These are phyloP conservation scores for Tubulanus polymorphus DNA, from an alignment of 2,888 invertebrate genomes.

Conservation along the genomic window DNA sequence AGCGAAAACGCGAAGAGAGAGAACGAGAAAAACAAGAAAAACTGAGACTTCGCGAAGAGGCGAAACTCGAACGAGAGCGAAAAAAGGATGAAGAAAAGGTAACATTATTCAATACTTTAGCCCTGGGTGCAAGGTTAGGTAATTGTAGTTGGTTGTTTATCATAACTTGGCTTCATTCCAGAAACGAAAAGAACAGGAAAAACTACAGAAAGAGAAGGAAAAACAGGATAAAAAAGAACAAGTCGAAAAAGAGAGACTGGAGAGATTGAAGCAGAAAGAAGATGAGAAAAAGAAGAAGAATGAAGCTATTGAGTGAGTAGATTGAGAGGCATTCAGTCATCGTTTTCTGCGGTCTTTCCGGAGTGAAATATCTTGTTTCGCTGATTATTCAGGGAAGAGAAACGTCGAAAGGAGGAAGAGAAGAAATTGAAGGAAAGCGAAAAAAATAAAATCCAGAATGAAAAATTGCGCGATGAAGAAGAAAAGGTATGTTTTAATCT, in stretches of 20 bases:
- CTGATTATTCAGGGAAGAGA: constrained; percentile 26
- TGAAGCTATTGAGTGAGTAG: constrained; percentile 42
- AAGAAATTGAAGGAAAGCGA: constrained; percentile 36
- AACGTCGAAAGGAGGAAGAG: constrained; percentile 39
- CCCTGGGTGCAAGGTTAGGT: not conserved
- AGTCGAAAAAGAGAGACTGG: constrained; percentile 31
- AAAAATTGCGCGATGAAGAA: constrained; percentile 28
- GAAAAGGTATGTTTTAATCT: constrained; percentile 25
- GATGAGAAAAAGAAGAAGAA: constrained; percentile 33
- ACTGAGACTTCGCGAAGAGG: constrained; percentile 5
- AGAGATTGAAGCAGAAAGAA: constrained; percentile 36
- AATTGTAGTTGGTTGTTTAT: no score
- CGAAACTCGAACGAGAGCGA: constrained; percentile 3
- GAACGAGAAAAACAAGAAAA: constrained; percentile 5
- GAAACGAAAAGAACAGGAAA: constrained; percentile 22
- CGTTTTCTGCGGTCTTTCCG: constrained; percentile 16
- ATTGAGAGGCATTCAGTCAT: no score
- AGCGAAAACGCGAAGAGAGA: constrained; percentile 11
- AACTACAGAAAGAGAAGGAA: constrained; percentile 24
- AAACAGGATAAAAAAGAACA: constrained; percentile 26
- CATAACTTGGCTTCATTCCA: constrained; percentile 13
- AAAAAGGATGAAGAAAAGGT: constrained; percentile 13
- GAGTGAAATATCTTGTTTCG: constrained; percentile 1
- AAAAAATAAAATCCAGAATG: constrained; percentile 32
- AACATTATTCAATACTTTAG: not conserved